Evolutionary conservation across 2,888 invertebrate species (phyloP), one percentile per base, ranked within the genome.

Genomic region (Pristionchus exspectatus): DNA sequence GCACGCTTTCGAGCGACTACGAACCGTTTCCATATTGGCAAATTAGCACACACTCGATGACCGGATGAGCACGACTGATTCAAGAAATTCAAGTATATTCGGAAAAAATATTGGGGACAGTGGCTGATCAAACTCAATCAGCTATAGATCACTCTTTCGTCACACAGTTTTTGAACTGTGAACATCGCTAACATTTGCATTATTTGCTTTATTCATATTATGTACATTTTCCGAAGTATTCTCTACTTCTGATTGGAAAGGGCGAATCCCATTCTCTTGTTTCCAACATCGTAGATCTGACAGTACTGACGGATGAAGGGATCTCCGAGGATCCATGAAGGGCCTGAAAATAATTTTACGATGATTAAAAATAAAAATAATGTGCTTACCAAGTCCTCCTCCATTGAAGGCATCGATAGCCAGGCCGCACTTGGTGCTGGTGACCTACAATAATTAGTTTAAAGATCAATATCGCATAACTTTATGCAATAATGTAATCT

Each of bases 241-340:
- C 0, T 14, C 50, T 27, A 81, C n/a, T 81, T 81, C 81, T 81
- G 81, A 14, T 27, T 24, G 7, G 93, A 91, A 56, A 18, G 33
- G 81, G 92, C 91, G 89, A 93, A 93, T 38, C 93, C 92, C 87
- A 93, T 92, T 27, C 90, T 91, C 89, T 92, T 91, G 69, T 91
- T 54, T 90, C 92, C 93, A 87, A 93, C 90, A 89, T 93, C 92
- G 91, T 93, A 91, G 90, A 92, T 87, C 77, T 92, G 90, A 90
- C 93, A 93, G 91, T 91, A 93, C 88, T 91, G 91, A 69, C 92
- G 91, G 91, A 92, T 91, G 90, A 90, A 92, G 85, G 92, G 91
- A 87, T 92, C 92, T 90, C 92, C 92, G 63, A 92, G 90, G 87
- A 92, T 92, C 92, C 92, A 92, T 83, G 90, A 83, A 86, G 92